phyloP scores from a whole-genome alignment of 1,140 invertebrate species.

The honey bee (Apis mellifera) region DNA sequence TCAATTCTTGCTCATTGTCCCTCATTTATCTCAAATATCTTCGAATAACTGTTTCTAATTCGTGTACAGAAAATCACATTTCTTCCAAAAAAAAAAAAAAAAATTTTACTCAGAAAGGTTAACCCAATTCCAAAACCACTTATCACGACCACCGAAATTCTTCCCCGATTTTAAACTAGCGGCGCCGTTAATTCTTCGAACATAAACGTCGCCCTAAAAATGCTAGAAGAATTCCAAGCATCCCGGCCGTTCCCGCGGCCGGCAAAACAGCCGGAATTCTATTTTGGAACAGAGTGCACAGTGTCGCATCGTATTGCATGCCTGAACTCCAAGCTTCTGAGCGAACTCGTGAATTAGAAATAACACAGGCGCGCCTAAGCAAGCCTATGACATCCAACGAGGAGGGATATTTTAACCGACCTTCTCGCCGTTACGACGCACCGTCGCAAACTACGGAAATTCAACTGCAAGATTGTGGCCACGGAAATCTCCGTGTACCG shows the following conservation, averaged over 20 bases:
- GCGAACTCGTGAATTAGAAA: constrained; percentile 50
- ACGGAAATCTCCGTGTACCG: not conserved
- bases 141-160: not conserved
- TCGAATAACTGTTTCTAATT: too few species aligned
- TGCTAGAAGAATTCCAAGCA: not conserved
- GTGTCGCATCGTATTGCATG: constrained; percentile 12
- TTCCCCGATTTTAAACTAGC: not conserved
- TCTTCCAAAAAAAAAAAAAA: too few species aligned
- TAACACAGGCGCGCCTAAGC: constrained; percentile 25
- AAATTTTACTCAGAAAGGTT: too few species aligned
- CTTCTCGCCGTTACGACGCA: not conserved
- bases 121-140: too few species aligned
- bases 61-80: too few species aligned
- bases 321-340: constrained; percentile 21
- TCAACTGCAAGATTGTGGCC: constrained; percentile 2
- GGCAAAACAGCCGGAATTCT: constrained; percentile 25
- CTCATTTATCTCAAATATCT: too few species aligned
- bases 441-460: not conserved
- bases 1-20: too few species aligned
- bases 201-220: constrained; percentile 4
- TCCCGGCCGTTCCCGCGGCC: constrained; percentile 11
- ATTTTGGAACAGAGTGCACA: constrained; percentile 2
- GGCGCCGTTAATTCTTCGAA: not conserved
- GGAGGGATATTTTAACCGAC: constrained; percentile 27
- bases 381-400: constrained; percentile 30